Base-by-base conservation (phyloP, 2,888 invertebrate genomes). In the Agriopis leucophaearia region DNA sequence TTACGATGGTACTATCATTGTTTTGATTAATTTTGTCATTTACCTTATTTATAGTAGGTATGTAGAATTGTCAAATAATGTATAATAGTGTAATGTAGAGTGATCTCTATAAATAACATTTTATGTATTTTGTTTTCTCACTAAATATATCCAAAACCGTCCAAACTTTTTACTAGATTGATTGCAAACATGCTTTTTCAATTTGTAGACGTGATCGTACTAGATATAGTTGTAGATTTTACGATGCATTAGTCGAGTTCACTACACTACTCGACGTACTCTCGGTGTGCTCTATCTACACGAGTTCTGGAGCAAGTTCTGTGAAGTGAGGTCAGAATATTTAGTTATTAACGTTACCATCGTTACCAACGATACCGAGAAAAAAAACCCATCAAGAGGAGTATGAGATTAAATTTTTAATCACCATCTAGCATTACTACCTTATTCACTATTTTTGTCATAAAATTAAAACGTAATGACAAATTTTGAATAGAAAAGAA, bases 161-260 rank as follows among this genome's bases (percentile, higher is more conserved):
- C 38, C 10, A 54, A 52, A n/a, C 40, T 27, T 57, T 56, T 64
- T 54, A 65, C 48, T 59, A 59, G 47, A 27, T 59, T 65, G 38
- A 38, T 38, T 38, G 45, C 47, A 44, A 59, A 59, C 58, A 65
- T 59, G 59, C 47, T 54, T 54, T 48, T 65, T 59, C 38, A 65
- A 54, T 65, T 52, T 58, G 40, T 45, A 57, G 45, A 58, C 51
- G 45, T 58, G 58, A 52, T 52, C 44, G 12, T 52, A 64, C 44
- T 8, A 8, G 10, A 35, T 45, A 51, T 35, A 36, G 8, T 12
- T 59, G 8, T 48, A 48, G 18, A 48, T 48, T 27, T 48, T 48
- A 48, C 27, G 10, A 12, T 27, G 42, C 42, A 5, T 45, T 45
- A 45, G 6, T 1, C 13, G 6, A 12, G 15, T 15, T 15, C 15